Conservation (phyloP, 1,140 invertebrate species). For the Drosophila trapezifrons region DNA sequence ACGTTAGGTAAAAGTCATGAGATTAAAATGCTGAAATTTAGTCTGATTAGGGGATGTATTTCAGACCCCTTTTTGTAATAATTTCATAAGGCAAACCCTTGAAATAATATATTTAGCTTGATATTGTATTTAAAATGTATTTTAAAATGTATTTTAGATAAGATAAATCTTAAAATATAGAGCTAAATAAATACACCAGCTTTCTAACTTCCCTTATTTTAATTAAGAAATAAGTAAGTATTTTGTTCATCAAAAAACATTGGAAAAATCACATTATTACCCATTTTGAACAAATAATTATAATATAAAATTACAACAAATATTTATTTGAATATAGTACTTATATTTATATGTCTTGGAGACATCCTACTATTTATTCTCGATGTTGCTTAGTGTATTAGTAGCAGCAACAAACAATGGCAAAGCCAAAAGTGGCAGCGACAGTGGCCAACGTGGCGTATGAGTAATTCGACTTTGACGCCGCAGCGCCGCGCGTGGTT, state of each 20-base stretch:
- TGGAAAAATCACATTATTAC: neutral
- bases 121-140: neutral
- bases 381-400: neutral
- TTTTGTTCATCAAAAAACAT: too few relatives aligned
- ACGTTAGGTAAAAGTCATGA: neutral
- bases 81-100: neutral
- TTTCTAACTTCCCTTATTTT: neutral
- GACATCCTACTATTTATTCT: neutral
- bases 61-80: too few relatives aligned
- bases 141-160: too few relatives aligned
- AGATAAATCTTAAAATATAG: too few relatives aligned
- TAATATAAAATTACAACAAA: neutral
- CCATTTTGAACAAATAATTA: neutral
- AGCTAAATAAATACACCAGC: too few relatives aligned
- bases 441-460: conserved; percentile 71
- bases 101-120: too few relatives aligned
- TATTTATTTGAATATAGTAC: too few relatives aligned
- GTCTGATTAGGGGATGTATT: neutral
- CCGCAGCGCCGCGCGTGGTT: conserved; percentile 75
- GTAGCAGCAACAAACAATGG: conserved; percentile 26
- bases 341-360: too few relatives aligned
- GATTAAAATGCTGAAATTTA: too few relatives aligned
- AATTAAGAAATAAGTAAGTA: neutral
- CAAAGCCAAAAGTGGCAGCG: conserved; percentile 36
- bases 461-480: conserved; percentile 81